Evolutionary conservation across 1,140 invertebrate genomes (phyloP).

Genomic region (Drosophila aff.): DNA sequence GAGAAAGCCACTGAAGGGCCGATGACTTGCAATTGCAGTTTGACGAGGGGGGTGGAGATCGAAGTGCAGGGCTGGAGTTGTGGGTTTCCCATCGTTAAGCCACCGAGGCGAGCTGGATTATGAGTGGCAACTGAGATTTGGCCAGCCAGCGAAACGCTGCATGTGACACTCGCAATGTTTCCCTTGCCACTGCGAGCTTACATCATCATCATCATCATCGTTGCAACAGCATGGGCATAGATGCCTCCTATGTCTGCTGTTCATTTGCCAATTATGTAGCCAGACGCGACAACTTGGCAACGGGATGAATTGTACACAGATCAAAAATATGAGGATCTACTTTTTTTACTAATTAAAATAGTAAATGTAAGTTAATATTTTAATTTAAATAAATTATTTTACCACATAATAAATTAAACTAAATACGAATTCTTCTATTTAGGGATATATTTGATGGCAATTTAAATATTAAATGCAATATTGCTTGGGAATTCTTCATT

Average conservation of each 20-base stretch:
- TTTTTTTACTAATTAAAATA: neutral
- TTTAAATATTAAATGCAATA: neutral
- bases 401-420: neutral
- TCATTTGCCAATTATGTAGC: constrained; percentile 72
- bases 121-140: constrained; percentile 38
- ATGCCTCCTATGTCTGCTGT: constrained; percentile 29
- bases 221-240: constrained; percentile 19
- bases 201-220: constrained; percentile 47
- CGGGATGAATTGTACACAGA: constrained; percentile 17
- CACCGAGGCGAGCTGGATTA: constrained; percentile 5
- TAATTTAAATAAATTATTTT: neutral
- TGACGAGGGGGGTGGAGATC: constrained; percentile 2
- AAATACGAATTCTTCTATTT: neutral
- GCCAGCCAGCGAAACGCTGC: constrained; percentile 22
- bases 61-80: neutral
- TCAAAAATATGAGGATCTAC: neutral
- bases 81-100: neutral
- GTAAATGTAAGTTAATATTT: neutral
- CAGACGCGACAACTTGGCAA: constrained; percentile 38
- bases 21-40: constrained; percentile 61
- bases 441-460: neutral
- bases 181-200: constrained; percentile 2
- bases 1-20: constrained; percentile 42
- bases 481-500: neutral
- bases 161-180: constrained; percentile 6